Evolutionary conservation across 1,140 invertebrate species (phyloP).

Genomic region (Aphis gossypii): DNA sequence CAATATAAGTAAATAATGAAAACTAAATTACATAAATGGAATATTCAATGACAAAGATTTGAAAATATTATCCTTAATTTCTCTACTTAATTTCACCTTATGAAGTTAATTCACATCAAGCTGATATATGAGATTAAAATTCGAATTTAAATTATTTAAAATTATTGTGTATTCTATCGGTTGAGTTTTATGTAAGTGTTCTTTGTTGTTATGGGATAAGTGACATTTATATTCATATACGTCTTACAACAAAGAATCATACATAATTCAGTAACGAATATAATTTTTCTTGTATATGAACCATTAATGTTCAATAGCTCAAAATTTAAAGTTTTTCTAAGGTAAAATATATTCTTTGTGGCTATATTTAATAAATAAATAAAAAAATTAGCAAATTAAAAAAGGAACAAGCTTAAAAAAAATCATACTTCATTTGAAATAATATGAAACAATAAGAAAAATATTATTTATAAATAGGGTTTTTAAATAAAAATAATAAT

Average conservation of each 20-base stretch:
- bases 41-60: neutral
- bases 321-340: neutral
- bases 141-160: neutral
- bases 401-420: neutral
- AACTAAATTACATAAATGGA: neutral
- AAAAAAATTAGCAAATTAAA: neutral
- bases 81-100: neutral
- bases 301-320: neutral
- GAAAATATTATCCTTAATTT: neutral
- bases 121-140: neutral
- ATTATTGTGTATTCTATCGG: neutral
- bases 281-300: neutral
- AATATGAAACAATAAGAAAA: neutral
- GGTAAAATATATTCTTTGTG: neutral
- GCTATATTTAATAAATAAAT: neutral
- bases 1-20: neutral
- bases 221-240: neutral
- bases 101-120: neutral
- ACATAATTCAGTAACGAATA: constrained; percentile 27
- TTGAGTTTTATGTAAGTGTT: neutral
- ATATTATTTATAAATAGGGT: neutral
- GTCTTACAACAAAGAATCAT: constrained; percentile 16
- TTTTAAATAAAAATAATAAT: neutral
- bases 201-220: neutral
- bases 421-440: neutral